Evolutionary conservation across 2,797 vertebrate species (phyloP).

Genomic region (Labeo calbasu): DNA sequence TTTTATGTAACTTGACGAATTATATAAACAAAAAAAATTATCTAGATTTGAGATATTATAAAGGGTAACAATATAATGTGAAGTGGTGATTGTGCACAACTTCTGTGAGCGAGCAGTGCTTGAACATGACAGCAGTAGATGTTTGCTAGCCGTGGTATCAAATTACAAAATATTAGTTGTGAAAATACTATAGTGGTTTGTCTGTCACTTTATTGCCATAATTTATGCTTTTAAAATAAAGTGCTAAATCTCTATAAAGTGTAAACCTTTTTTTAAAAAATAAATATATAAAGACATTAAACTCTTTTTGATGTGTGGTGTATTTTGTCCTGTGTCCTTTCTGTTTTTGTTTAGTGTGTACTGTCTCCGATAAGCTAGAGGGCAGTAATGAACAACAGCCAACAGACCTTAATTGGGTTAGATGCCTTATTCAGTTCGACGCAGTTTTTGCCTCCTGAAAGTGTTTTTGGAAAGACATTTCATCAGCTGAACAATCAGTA

Average conservation of each 20-base stretch:
- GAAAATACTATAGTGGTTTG: slow-evolving; percentile 73
- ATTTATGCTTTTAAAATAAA: slow-evolving; percentile 77
- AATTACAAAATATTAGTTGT: slow-evolving; percentile 70
- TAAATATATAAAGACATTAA: slow-evolving; percentile 34
- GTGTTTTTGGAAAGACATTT: background rate
- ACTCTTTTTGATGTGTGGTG: slow-evolving; percentile 20
- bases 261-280: slow-evolving; percentile 51
- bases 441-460: background rate
- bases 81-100: slow-evolving; percentile 60
- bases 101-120: slow-evolving; percentile 60
- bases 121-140: slow-evolving; percentile 59
- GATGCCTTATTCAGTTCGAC: background rate
- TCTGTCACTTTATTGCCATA: slow-evolving; percentile 76
- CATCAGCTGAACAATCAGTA: too few relatives aligned
- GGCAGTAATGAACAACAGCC: background rate
- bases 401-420: background rate
- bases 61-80: slow-evolving; percentile 63
- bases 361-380: background rate
- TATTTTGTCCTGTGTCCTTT: slow-evolving; percentile 32
- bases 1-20: slow-evolving; percentile 68
- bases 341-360: background rate
- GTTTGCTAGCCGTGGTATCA: slow-evolving; percentile 69
- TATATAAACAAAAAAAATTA: slow-evolving; percentile 62
- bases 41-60: slow-evolving; percentile 65
- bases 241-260: slow-evolving; percentile 65